Conservation (phyloP, 1,140 invertebrate genomes). For the Aphaenogaster rudis region DNA sequence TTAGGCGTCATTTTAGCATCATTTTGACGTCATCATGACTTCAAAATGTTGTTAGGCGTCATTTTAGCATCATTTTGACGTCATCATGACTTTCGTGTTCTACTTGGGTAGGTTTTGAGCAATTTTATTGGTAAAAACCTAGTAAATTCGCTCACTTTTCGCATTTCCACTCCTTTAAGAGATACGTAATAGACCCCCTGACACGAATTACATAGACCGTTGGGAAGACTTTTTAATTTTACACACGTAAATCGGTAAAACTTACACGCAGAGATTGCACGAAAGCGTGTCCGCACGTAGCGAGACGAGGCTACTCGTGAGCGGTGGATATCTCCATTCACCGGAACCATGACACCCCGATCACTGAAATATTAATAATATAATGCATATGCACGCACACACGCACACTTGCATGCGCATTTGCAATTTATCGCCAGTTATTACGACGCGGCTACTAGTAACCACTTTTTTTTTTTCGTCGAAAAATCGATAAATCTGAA, state of each 20-base stretch:
- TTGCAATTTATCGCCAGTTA: not conserved
- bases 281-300: not conserved
- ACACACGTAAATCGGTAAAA: not conserved
- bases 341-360: constrained; percentile 40
- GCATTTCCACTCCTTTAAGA: too few relatives aligned
- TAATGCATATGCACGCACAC: not conserved
- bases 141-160: too few relatives aligned
- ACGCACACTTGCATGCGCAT: not conserved
- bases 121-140: too few relatives aligned
- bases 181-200: too few relatives aligned
- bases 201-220: not conserved
- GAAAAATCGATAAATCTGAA: not conserved
- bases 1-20: too few relatives aligned
- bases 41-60: too few relatives aligned
- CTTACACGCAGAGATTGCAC: constrained; percentile 31
- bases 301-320: constrained; percentile 13
- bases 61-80: too few relatives aligned
- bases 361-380: constrained; percentile 49
- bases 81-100: too few relatives aligned
- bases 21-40: too few relatives aligned
- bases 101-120: too few relatives aligned
- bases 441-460: not conserved
- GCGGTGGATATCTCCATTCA: constrained; percentile 29
- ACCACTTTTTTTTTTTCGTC: not conserved
- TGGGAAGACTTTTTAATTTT: not conserved